phyloP scores from a whole-genome alignment of 2,888 invertebrate species.

The Acanthoscelides obtectus region DNA sequence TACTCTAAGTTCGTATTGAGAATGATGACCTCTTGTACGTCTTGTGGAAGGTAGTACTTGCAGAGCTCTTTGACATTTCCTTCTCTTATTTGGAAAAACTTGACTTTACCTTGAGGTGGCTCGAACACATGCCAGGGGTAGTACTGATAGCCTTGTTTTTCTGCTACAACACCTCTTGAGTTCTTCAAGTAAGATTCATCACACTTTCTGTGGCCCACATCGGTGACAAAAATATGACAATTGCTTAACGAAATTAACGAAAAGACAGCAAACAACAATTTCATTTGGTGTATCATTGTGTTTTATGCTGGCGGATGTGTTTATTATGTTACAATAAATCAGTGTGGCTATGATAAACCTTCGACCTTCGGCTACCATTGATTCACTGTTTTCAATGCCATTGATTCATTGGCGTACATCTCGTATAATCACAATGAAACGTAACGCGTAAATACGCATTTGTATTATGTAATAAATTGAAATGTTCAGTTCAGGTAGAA shows the following conservation, averaged over 20 bases:
- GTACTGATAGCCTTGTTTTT: conserved; percentile 18
- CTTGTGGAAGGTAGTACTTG: conserved; percentile 7
- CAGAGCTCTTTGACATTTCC: conserved; percentile 17
- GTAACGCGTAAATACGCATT: too few relatives aligned
- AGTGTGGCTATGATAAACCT: not conserved
- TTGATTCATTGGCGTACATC: not conserved
- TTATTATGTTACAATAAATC: not conserved
- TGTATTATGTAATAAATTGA: too few relatives aligned
- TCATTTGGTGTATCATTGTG: not conserved
- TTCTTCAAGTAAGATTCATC: conserved; percentile 12
- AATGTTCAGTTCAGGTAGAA: too few relatives aligned
- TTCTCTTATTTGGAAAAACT: conserved; percentile 8
- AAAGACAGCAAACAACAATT: not conserved
- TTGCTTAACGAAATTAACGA: conserved; percentile 18
- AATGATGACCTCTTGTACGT: conserved; percentile 18
- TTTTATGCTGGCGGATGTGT: not conserved
- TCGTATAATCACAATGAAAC: too few relatives aligned
- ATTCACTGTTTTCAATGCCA: not conserved
- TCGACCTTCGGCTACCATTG: not conserved
- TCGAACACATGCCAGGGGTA: conserved; percentile 18
- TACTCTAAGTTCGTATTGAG: conserved; percentile 20
- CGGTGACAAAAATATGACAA: conserved; percentile 21
- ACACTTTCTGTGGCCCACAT: conserved; percentile 3
- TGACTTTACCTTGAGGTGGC: conserved; percentile 12
- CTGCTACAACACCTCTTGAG: conserved; percentile 6